A percentile compares a stretch with the other conserved stretches of the same genome.
Conservation (phyloP, 2,113 vertebrate species). For the Scalopus aquaticus region DNA sequence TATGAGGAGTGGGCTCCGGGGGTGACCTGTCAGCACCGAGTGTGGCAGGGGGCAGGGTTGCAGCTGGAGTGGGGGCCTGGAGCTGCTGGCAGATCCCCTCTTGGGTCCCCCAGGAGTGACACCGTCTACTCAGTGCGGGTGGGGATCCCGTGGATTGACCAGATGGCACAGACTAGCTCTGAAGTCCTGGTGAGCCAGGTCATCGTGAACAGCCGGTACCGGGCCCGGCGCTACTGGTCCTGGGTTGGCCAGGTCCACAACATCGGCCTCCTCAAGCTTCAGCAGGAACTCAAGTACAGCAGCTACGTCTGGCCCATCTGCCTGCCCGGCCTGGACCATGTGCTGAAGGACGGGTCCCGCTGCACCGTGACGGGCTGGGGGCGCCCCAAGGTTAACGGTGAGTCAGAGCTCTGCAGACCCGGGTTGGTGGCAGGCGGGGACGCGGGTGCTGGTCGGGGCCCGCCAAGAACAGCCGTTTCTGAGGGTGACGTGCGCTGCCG, state of each 20-base stretch:
- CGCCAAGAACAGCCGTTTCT: neutral
- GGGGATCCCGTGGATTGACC: constrained; percentile 37
- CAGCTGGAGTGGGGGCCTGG: neutral
- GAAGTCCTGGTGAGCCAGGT: neutral
- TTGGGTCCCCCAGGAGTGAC: rapidly evolving
- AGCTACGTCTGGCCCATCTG: constrained; percentile 66
- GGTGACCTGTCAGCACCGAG: neutral
- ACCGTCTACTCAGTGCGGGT: constrained; percentile 10
- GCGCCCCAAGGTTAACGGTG: neutral
- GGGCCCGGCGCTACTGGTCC: constrained; percentile 42
- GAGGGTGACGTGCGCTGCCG: too few relatives aligned
- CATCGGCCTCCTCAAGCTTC: constrained; percentile 57
- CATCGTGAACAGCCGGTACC: neutral
- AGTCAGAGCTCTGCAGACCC: neutral
- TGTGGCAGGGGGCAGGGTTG: neutral
- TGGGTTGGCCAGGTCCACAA: constrained; percentile 30
- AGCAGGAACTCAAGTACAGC: neutral
- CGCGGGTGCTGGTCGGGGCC: neutral
- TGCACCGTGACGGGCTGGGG: constrained; percentile 75
- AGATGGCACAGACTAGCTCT: rapidly evolving
- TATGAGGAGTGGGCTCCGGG: neutral
- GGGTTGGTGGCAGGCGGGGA: neutral
- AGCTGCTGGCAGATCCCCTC: neutral
- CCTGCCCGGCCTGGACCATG: neutral
- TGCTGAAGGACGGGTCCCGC: neutral